Base-by-base conservation (phyloP, 2,888 invertebrate species). In the Sphinx pinastri region DNA sequence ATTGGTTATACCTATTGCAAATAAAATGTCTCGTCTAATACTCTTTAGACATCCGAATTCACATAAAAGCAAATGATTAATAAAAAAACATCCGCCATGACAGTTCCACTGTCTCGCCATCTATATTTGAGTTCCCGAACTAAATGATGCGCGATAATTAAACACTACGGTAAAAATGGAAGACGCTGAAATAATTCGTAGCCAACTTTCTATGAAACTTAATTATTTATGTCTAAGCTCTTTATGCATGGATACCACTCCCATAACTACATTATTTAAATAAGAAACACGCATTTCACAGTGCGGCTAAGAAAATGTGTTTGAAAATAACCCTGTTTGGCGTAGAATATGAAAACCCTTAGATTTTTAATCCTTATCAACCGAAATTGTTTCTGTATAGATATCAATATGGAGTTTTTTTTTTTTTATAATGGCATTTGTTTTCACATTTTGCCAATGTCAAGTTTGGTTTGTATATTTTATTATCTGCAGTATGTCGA, bases 141-240 rank as follows among this genome's bases (percentile, higher is more conserved):
- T 51, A 52, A 31, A 75, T 75, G 75, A 74, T 49, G 63, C 72
- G 70, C 69, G 54, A 25, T 69, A 25, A 52, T 60, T 60, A 73
- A 79, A 73, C 71, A 80, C 85, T 88, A 90, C 85, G 75, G 81
- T 80, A 81, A 84, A 83, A 86, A 89, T 93, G 93, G 93, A 94
- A 94, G 93, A 94, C 93, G 84, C 86, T 83, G 84, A 91, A 93
- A 93, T 93, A 93, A 94, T 93, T 93, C 88, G 93, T 93, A 94
- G 93, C 93, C 93, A 94, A 94, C 93, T 83, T 81, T 82, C 82
- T 87, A 88, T 80, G 78, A 85, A 89, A 88, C 84, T 86, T 86
- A 88, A 88, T 74, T 73, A 76, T 83, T 86, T 76, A 81, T 80
- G 73, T 77, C 86, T 88, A 89, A 88, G 84, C 88, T 88, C 88